A percentile compares a stretch with the other conserved stretches of the same genome.
Conservation (phyloP, 2,113 vertebrate genomes). For the Isurus oxyrinchus region DNA sequence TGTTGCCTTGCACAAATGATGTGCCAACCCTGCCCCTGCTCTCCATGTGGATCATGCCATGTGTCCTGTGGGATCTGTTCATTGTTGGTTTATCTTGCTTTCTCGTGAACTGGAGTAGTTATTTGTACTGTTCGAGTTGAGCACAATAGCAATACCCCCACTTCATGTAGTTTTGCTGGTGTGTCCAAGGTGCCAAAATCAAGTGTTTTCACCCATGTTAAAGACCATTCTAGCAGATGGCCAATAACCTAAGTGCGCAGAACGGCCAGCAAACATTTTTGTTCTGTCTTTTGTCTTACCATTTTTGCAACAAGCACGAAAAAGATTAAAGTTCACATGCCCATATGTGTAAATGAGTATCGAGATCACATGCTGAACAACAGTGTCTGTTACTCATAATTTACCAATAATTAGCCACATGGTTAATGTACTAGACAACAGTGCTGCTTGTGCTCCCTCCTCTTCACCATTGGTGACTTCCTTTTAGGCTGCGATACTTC, state of each 20-base stretch:
- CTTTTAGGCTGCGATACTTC: not conserved
- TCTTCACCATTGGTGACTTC: not conserved
- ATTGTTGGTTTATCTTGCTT: not conserved
- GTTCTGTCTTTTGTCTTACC: too few species aligned
- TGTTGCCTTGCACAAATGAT: not conserved
- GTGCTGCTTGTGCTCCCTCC: not conserved
- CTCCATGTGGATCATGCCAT: not conserved
- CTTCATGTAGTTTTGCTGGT: not conserved
- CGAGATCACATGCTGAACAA: not conserved
- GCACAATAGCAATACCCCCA: not conserved
- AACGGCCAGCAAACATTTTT: too few species aligned
- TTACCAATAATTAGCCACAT: too few species aligned
- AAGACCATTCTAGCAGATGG: not conserved
- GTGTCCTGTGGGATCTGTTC: not conserved
- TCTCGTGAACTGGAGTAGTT: not conserved
- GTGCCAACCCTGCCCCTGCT: not conserved
- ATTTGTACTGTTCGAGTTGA: not conserved
- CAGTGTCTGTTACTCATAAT: not conserved
- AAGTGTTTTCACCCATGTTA: not conserved
- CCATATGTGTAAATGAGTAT: too few species aligned
- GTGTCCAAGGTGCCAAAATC: not conserved
- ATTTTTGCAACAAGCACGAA: too few species aligned
- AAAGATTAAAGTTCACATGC: too few species aligned
- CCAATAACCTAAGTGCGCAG: not conserved
- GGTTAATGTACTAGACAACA: too few species aligned